Conservation (phyloP, 2,888 invertebrate species). For the Eulithis testata region DNA sequence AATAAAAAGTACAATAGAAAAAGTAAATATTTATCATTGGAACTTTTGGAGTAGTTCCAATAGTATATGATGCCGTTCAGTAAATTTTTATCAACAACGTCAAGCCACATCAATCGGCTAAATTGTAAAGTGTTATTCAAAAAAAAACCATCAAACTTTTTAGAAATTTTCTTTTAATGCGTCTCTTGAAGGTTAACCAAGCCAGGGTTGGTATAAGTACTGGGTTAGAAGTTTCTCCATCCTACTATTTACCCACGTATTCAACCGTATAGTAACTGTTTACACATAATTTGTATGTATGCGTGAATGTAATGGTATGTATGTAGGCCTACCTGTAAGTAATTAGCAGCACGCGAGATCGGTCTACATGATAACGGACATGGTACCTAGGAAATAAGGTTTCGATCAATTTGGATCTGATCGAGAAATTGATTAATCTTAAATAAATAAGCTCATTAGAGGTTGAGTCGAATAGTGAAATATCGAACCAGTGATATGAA, state of each 20-base stretch:
- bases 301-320: constrained; percentile 44
- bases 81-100: too few species aligned
- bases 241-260: constrained; percentile 37
- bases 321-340: constrained; percentile 40
- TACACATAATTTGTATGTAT: constrained; percentile 39
- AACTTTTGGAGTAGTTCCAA: too few species aligned
- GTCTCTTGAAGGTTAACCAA: constrained; percentile 6
- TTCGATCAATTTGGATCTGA: constrained; percentile 24
- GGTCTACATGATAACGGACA: constrained; percentile 28
- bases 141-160: too few species aligned
- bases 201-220: background rate
- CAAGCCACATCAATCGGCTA: too few species aligned
- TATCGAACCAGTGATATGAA: too few species aligned
- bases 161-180: background rate
- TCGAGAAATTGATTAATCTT: constrained; percentile 18
- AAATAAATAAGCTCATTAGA: background rate
- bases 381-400: constrained; percentile 28
- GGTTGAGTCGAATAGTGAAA: too few species aligned
- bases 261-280: constrained; percentile 42
- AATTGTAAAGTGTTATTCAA: too few species aligned
- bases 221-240: constrained; percentile 34
- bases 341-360: constrained; percentile 41
- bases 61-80: too few species aligned
- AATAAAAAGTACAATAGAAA: background rate
- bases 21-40: background rate